phyloP scores from a whole-genome alignment of 2,888 invertebrate genomes.

The Chromoteleia sp. region DNA sequence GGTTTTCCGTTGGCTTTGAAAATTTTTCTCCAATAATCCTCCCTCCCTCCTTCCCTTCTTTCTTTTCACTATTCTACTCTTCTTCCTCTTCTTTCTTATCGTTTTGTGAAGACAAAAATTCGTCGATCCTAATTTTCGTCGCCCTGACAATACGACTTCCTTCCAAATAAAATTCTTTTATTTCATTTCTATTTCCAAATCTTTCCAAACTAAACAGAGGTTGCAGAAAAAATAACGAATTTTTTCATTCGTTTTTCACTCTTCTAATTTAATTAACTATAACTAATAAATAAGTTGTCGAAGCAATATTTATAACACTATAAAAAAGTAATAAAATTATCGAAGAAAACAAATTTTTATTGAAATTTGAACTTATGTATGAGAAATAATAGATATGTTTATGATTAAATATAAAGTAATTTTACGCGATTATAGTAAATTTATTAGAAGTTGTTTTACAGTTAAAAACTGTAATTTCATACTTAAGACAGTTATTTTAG shows the following conservation, averaged over 20 bases:
- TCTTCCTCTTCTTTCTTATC: not conserved
- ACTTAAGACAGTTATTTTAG: too few relatives aligned
- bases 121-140: conserved; percentile 23
- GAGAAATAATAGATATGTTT: too few relatives aligned
- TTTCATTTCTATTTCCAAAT: conserved; percentile 11
- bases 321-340: too few relatives aligned
- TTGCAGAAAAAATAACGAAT: conserved; percentile 4
- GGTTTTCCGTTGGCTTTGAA: conserved; percentile 37
- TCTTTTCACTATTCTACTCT: not conserved
- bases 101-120: conserved; percentile 7
- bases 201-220: conserved; percentile 2
- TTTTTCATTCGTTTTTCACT: not conserved
- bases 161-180: conserved; percentile 24
- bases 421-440: too few relatives aligned
- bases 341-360: too few relatives aligned
- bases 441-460: too few relatives aligned
- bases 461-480: too few relatives aligned
- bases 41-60: not conserved
- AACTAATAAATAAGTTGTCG: too few relatives aligned
- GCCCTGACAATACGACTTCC: conserved; percentile 13
- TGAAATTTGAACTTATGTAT: too few relatives aligned
- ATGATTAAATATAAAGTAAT: too few relatives aligned
- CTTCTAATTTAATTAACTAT: too few relatives aligned
- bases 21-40: conserved; percentile 20
- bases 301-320: too few relatives aligned